These are phyloP conservation scores for Cinara cedri DNA, from an alignment of 2,888 invertebrate genomes.

Conservation along the genomic window DNA sequence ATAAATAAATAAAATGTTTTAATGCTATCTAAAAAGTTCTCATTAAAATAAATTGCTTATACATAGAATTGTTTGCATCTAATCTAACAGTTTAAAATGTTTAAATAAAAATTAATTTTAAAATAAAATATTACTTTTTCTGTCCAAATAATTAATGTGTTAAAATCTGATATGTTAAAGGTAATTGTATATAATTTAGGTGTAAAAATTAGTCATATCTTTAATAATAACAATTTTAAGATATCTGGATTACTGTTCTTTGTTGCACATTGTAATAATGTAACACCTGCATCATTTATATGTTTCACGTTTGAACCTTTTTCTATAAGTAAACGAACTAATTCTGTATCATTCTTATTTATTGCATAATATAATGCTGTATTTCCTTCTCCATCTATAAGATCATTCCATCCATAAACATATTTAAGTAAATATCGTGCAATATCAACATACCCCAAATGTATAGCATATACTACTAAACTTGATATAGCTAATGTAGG, in stretches of 20 bases:
- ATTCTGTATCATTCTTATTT: conserved; percentile 71
- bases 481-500: conserved; percentile 14
- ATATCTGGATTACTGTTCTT: conserved; percentile 42
- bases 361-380: conserved; percentile 79
- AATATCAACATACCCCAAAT: conserved; percentile 33
- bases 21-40: conserved; percentile 2
- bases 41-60: conserved; percentile 43
- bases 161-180: not conserved
- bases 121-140: conserved; percentile 39
- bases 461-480: conserved; percentile 39
- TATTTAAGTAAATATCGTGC: conserved; percentile 35
- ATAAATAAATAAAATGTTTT: conserved; percentile 28
- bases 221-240: conserved; percentile 15
- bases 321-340: conserved; percentile 69
- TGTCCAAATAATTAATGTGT: conserved; percentile 34
- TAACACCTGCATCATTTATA: conserved; percentile 27
- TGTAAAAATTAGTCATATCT: conserved; percentile 3
- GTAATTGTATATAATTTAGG: too few species aligned
- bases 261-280: conserved; percentile 23
- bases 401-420: conserved; percentile 31
- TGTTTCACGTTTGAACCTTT: conserved; percentile 42
- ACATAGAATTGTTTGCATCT: conserved; percentile 19
- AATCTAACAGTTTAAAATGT: conserved; percentile 23
- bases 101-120: conserved; percentile 32
- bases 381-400: conserved; percentile 69